Base-by-base conservation (phyloP, 2,113 vertebrate species). In the Lutjanus erythropterus region DNA sequence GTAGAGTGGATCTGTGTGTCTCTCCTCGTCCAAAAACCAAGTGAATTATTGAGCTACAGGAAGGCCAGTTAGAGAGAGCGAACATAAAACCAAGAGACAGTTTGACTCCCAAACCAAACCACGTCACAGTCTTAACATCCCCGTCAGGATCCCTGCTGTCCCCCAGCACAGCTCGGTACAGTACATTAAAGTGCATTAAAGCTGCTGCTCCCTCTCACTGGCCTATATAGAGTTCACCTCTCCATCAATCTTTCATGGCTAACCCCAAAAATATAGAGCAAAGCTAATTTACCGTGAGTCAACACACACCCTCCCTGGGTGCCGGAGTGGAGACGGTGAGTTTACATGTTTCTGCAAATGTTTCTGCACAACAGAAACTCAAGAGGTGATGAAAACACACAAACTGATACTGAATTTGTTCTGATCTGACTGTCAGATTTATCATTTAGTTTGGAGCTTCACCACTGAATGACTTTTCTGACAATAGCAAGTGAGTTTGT, bases 231-330 rank as follows among this genome's bases (percentile, higher is more conserved):
- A 73, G 6, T 68, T 75, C 86, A 69, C 71, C 49, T 67, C 59
- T 27, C 6, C 77, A 78, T 88, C 77, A 84, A 82, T 21, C 62
- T 73, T 75, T 88, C 65, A 91, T 67, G 39, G 37, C 56, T 21
- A 77, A 75, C 53, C 72, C 84, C 86, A 29, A 84, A 84, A 87
- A 85, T 71, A 78, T 53, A 65, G 65, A 71, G 85, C 84, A 60
- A 60, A 70, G 44, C 56, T 81, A 85, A 88, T 86, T 75, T 37
- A 79, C 46, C 1, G 0, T 73, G 46, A 85, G 80, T 78, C 46
- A 37, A 39, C 80, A 67, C 80, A 41, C 39, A 49, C 23, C n/a
- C 3, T 2, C 59, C 15, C 62, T 1, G 19, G 59, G 59, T 41
- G 52, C 21, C 53, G 55, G 3, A 65, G 42, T 1, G 14, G 33